These are phyloP conservation scores for Trichonephila inaurata DNA, from an alignment of 1,140 invertebrate genomes.

Conservation along the genomic window DNA sequence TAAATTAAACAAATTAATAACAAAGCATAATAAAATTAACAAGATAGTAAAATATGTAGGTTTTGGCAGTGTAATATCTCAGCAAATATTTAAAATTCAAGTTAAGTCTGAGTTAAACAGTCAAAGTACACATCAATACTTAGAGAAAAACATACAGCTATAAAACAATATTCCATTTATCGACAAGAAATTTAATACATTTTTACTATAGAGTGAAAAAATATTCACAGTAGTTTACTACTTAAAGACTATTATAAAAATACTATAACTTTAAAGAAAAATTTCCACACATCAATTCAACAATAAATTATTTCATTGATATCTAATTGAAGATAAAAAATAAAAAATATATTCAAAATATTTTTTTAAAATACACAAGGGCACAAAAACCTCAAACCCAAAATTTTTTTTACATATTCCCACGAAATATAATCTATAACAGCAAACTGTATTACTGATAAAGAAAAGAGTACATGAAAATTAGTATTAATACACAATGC, in stretches of 20 bases:
- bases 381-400: too few relatives aligned
- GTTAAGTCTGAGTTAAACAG: not conserved
- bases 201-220: not conserved
- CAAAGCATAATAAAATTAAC: not conserved
- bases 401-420: too few relatives aligned
- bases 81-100: constrained; percentile 6
- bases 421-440: too few relatives aligned
- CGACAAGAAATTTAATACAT: not conserved
- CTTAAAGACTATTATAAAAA: constrained; percentile 32
- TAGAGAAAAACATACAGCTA: constrained; percentile 37
- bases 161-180: constrained; percentile 43
- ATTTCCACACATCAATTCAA: too few relatives aligned
- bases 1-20: not conserved
- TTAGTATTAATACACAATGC: not conserved
- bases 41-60: not conserved
- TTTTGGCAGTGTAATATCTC: constrained; percentile 4
- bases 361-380: too few relatives aligned
- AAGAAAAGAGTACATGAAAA: not conserved
- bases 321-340: too few relatives aligned
- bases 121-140: not conserved
- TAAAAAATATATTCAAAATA: too few relatives aligned
- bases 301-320: too few relatives aligned
- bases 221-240: constrained; percentile 30
- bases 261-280: not conserved
- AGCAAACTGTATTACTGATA: too few relatives aligned